Evolutionary conservation across 2,113 vertebrate genomes (phyloP), one percentile per base, ranked within the genome.

Genomic region (Triplophysa siluroides): DNA sequence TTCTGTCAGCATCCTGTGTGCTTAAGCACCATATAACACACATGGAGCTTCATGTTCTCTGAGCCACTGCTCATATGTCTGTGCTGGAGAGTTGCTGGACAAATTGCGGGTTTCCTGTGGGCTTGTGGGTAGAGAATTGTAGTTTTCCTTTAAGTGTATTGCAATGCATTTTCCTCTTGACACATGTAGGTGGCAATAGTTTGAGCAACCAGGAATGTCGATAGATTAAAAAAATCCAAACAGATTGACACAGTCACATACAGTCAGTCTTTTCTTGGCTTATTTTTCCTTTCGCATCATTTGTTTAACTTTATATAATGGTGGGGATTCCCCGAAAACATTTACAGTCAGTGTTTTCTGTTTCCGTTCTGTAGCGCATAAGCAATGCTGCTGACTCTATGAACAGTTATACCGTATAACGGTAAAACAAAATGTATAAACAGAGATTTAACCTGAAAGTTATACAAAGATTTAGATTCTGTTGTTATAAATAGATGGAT

Each of bases 281-380:
- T 38, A 38, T 0, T 7, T 38, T 38, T 38, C 33, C 12, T 18
- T 43, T 61, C 66, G 18, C 43, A 41, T 18, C 14, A 8, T 9
- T 13, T 8, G 19, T 2, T 56, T 45, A 56, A 12, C 18, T 19
- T 63, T 10, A 7, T 5, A 26, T 43, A 26, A 24, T 19, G 18
- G 21, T 14, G 45, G 78, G 24, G 38, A 76, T 80, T 65, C 38
- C 72, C 50, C 56, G 63, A n/a, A 69, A 1, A 0, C 9, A 18
- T 60, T 67, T 73, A 38, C 26, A 21, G 18, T 23, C 41, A 16
- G 41, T 65, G 16, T 5, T 73, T 64, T 29, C 33, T 23, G 41
- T 75, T 47, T 84, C 75, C 76, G 81, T 88, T 43, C 21, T 73
- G 8, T 4, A 56, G 19, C 6, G 7, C 54, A n/a, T 56, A 21